A percentile compares a stretch with the other conserved stretches of the same genome.
phyloP scores from a whole-genome alignment of 2,113 vertebrate species.

The Ictalurus furcatus region DNA sequence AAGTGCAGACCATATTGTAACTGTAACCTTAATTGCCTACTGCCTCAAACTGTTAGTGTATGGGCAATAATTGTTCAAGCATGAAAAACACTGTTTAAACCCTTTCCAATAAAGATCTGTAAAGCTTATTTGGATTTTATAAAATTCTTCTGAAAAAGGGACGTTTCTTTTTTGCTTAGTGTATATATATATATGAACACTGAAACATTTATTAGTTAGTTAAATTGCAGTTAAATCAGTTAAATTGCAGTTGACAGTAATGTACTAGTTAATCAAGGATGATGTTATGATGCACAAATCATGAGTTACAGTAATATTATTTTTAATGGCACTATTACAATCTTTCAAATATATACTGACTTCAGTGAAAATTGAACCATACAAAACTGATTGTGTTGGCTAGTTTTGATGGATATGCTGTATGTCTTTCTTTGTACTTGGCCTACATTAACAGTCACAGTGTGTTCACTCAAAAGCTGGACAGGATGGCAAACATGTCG shows the following conservation, averaged over 20 bases:
- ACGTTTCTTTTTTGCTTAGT: no score
- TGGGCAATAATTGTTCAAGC: no score
- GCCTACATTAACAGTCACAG: slow-evolving; percentile 60
- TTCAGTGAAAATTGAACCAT: slow-evolving; percentile 54
- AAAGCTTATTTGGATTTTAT: no score
- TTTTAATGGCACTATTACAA: neutral
- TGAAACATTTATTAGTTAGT: no score
- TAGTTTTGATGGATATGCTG: slow-evolving; percentile 56
- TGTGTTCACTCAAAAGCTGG: slow-evolving; percentile 53
- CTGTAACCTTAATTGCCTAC: no score
- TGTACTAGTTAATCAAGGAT: neutral
- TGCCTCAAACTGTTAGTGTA: no score
- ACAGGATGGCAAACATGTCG: slow-evolving; percentile 50
- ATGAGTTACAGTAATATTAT: neutral
- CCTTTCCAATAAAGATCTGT: no score
- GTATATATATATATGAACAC: no score
- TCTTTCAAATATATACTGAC: neutral
- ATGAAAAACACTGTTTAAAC: no score
- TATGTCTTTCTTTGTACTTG: slow-evolving; percentile 63
- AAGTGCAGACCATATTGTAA: no score
- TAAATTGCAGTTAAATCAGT: neutral
- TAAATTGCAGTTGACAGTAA: neutral
- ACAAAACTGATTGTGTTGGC: slow-evolving; percentile 51
- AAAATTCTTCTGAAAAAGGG: no score
- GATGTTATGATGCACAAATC: neutral